Base-by-base conservation (phyloP, 2,888 invertebrate genomes). In the Macrosoma leucophasiata region DNA sequence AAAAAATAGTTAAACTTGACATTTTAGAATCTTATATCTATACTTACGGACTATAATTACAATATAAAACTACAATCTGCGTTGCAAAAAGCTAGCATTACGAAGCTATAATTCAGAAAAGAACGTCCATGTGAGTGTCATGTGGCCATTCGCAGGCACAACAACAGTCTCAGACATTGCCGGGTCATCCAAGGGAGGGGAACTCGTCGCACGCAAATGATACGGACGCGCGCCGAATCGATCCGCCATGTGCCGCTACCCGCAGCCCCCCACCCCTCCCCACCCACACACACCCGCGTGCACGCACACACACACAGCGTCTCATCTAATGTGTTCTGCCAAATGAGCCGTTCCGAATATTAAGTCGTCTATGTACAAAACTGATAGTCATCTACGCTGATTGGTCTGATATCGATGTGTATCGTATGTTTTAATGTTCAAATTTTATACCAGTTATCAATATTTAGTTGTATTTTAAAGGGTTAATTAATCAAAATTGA, bases 151-250 rank as follows among this genome's bases (percentile, higher is more conserved):
- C 25, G 32, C 19, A 20, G 34, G 34, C 20, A 34, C 39, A 39
- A 52, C 45, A 54, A 52, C 48, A 49, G 33, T 37, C 46, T 36
- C 37, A 37, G 47, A 46, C 29, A 36, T 33, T 35, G 48, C 32
- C 46, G 47, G 48, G 43, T 39, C 43, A 45, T 33, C 51, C 55
- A 50, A 59, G 59, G 59, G 55, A 52, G 50, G 61, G 58, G 54
- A 55, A 41, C 50, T 50, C 62, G 64, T 59, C 67, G 74, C 76
- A 79, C 75, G 78, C 79, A 78, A 82, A 79, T 79, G 78, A 77
- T 75, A 76, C 72, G 52, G 68, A 60, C 70, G 72, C 70, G 72
- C 63, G 60, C 67, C 69, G 72, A 74, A 82, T 82, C 82, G 82
- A 81, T 82, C 78, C 51, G 64, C 59, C 62, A 60, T 61, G 65